Evolutionary conservation across 2,797 vertebrate genomes (phyloP).

Genomic region (Melanotaenia nigrans): DNA sequence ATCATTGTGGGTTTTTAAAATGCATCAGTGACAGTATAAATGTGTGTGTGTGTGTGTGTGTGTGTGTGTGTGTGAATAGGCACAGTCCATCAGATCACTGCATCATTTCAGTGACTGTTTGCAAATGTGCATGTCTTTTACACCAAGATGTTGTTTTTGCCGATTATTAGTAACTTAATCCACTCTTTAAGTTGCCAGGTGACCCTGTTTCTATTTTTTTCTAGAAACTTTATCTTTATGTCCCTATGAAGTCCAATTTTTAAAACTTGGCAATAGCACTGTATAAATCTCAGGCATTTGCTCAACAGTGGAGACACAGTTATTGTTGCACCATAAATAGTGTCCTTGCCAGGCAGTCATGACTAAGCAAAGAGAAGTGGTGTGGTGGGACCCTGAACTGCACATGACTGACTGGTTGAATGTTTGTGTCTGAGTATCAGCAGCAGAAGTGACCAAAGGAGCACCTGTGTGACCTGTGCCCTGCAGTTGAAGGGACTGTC

Average conservation of each 20-base stretch:
- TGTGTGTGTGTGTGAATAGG: no score
- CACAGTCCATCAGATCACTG: neutral
- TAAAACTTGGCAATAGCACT: constrained; percentile 43
- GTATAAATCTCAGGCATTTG: constrained; percentile 68
- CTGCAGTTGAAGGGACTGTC: constrained; percentile 18
- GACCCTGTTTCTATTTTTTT: neutral
- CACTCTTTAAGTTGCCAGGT: neutral
- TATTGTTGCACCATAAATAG: constrained; percentile 67
- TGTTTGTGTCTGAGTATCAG: constrained; percentile 36
- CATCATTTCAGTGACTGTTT: neutral
- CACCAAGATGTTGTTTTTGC: neutral
- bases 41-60: no score
- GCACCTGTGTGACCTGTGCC: constrained; percentile 74
- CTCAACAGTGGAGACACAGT: constrained; percentile 37
- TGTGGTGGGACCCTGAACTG: constrained; percentile 19
- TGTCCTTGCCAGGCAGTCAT: constrained; percentile 54
- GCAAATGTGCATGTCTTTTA: neutral
- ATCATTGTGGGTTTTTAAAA: neutral
- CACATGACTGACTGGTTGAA: constrained; percentile 12
- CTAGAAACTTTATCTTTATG: constrained; percentile 1
- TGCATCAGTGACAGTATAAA: neutral
- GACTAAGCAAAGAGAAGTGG: constrained; percentile 61
- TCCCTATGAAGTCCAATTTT: neutral
- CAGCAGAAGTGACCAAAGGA: constrained; percentile 50
- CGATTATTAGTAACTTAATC: neutral